Evolutionary conservation across 2,888 invertebrate species (phyloP), one percentile per base, ranked within the genome.

Genomic region (Achlya flavicornis): DNA sequence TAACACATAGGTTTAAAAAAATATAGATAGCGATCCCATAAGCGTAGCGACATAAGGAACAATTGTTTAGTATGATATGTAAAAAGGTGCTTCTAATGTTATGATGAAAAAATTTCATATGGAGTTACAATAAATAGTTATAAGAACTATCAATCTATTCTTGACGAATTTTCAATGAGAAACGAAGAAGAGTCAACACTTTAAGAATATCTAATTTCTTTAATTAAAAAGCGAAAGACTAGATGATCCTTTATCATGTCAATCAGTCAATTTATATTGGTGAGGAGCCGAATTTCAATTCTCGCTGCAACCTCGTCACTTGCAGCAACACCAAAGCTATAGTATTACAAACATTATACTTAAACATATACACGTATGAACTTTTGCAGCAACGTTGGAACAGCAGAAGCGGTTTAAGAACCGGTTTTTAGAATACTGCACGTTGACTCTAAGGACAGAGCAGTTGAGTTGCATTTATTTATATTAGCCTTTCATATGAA

Each of bases 351-450:
- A 80, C 77, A 83, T 81, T 83, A 85, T 81, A 85, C 74, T 73
- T 70, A 71, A 78, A 70, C 73, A 79, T 86, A 84, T 84, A 88
- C 83, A 86, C 85, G 84, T 85, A 89, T 90, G 90, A 90, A 90
- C 89, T 88, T 89, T 90, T 86, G 89, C 88, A 84, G 84, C 72
- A 74, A 69, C 74, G 53, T 53, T 19, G 78, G 85, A 82, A 84
- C 79, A 81, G 86, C 79, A 84, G 85, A 80, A 87, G 89, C 86
- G 83, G 87, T 80, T 78, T 77, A 77, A 61, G 59, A 83, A 91
- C 91, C 91, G 90, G 90, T 90, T 89, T 78, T 62, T 62, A 74
- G 82, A 82, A 78, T 82, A 84, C 81, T 82, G 84, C 84, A 84
- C 83, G 80, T 79, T 78, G 83, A 74, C 79, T 81, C 74, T 68